A percentile compares a stretch with the other conserved stretches of the same genome.
phyloP scores from a whole-genome alignment of 2,797 vertebrate species.

The Diplodus sargus region DNA sequence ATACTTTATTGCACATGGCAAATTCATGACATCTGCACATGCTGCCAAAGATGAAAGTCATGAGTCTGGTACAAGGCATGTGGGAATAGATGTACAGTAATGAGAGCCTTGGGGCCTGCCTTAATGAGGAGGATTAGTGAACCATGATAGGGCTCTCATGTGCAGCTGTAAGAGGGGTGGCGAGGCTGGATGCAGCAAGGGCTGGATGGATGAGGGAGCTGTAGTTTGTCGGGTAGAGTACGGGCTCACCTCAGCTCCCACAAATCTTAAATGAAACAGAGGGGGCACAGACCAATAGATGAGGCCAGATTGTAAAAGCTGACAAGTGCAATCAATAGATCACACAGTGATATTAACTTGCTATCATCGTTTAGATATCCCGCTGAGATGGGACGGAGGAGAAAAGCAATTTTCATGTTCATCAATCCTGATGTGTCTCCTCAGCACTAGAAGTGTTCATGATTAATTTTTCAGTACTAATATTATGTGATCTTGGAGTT shows the following conservation, averaged over 20 bases:
- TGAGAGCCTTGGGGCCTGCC: slow-evolving; percentile 64
- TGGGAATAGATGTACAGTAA: slow-evolving; percentile 74
- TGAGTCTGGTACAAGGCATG: slow-evolving; percentile 64
- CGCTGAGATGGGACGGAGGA: slow-evolving; percentile 33
- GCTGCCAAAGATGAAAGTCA: slow-evolving; percentile 73
- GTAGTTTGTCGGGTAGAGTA: slow-evolving; percentile 71
- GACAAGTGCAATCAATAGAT: slow-evolving; percentile 74
- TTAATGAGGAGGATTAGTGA: slow-evolving; percentile 82
- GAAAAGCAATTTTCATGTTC: slow-evolving; percentile 37
- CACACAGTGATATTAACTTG: slow-evolving; percentile 50
- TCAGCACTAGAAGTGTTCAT: slow-evolving; percentile 6
- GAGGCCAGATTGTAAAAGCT: slow-evolving; percentile 65
- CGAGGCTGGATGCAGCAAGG: slow-evolving; percentile 18
- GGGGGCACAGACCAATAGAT: slow-evolving; percentile 38
- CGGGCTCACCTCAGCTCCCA: slow-evolving; percentile 54
- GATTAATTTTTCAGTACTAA: slow-evolving; percentile 29
- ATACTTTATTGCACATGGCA: slow-evolving; percentile 56
- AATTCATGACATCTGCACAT: slow-evolving; percentile 72
- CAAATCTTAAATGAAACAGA: slow-evolving; percentile 46
- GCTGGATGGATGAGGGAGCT: slow-evolving; percentile 55
- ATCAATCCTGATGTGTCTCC: slow-evolving; percentile 1
- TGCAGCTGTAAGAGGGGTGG: slow-evolving; percentile 37
- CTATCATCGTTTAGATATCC: slow-evolving; percentile 61
- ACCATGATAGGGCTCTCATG: slow-evolving; percentile 61
- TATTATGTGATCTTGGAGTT: slow-evolving; percentile 19